These are phyloP conservation scores for Gobio gobio DNA, from an alignment of 2,113 vertebrate genomes.

Conservation along the genomic window DNA sequence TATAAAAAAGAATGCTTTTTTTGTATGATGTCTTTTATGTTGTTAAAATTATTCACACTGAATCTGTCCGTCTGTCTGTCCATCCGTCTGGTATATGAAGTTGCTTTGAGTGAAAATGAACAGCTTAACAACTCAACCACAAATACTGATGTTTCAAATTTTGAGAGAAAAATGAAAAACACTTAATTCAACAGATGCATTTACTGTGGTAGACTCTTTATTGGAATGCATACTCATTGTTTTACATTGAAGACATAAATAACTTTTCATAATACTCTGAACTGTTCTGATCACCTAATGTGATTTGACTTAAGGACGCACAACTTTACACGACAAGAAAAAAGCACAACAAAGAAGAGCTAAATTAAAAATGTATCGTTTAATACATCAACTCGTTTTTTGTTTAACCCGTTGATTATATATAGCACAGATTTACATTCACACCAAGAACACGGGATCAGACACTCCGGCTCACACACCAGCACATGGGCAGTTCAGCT, in stretches of 20 bases:
- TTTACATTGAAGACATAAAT: conserved; percentile 73
- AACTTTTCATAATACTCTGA: conserved; percentile 65
- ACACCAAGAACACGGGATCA: conserved; percentile 33
- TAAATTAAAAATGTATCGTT: background rate
- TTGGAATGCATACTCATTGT: conserved; percentile 60
- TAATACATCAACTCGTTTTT: conserved; percentile 31
- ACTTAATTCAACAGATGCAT: background rate
- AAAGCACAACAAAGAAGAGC: background rate
- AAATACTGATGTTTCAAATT: background rate
- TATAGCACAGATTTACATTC: conserved; percentile 28
- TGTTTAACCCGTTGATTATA: background rate
- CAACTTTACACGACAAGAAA: conserved; percentile 53
- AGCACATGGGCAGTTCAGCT: conserved; percentile 67
- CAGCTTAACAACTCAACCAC: background rate
- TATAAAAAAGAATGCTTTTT: too few relatives aligned
- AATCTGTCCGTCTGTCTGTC: too few relatives aligned
- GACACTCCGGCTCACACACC: conserved; percentile 41
- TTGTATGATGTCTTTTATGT: too few relatives aligned
- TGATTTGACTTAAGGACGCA: conserved; percentile 49
- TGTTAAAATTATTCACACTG: too few relatives aligned
- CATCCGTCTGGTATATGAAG: background rate
- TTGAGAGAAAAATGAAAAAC: background rate
- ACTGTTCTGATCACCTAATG: conserved; percentile 56
- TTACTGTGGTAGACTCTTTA: conserved; percentile 64
- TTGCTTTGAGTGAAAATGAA: background rate